phyloP scores from a whole-genome alignment of 2,888 invertebrate genomes.

The Meghimatium bilineatum region DNA sequence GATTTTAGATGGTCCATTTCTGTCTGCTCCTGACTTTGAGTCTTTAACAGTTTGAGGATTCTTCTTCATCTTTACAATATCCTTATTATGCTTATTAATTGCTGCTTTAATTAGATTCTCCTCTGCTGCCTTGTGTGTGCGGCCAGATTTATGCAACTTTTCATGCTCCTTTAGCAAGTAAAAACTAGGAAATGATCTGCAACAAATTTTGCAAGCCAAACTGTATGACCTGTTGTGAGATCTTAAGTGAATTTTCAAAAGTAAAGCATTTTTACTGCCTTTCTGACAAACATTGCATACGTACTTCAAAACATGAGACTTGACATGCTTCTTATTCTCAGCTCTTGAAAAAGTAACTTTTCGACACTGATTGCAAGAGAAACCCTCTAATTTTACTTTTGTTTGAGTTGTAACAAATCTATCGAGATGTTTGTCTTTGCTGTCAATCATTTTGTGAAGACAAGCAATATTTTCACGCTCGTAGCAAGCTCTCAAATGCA shows the following conservation, averaged over 20 bases:
- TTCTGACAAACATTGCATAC: conserved; percentile 42
- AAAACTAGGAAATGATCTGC: conserved; percentile 34
- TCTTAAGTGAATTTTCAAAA: conserved; percentile 42
- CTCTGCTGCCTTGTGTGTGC: conserved; percentile 10
- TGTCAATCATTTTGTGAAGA: neutral
- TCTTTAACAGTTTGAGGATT: neutral
- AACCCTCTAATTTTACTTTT: conserved; percentile 26
- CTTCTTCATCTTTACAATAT: conserved; percentile 18
- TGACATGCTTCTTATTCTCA: conserved; percentile 34
- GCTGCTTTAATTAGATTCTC: conserved; percentile 41
- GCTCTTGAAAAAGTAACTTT: conserved; percentile 24
- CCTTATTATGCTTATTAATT: conserved; percentile 42
- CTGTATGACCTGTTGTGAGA: conserved; percentile 14
- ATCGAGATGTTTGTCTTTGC: neutral
- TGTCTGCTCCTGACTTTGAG: neutral
- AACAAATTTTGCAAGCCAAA: conserved; percentile 40
- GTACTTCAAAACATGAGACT: conserved; percentile 25
- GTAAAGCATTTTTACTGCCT: conserved; percentile 32
- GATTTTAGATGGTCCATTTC: neutral
- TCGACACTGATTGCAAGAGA: conserved; percentile 34
- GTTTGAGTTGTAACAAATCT: conserved; percentile 15
- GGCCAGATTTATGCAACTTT: conserved; percentile 21
- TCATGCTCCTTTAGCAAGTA: conserved; percentile 37
- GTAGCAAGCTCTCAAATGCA: conserved; percentile 21
- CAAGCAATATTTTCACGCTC: conserved; percentile 21